These are phyloP conservation scores for Gephyroberyx darwinii DNA, from an alignment of 2,797 vertebrate genomes.

Conservation along the genomic window DNA sequence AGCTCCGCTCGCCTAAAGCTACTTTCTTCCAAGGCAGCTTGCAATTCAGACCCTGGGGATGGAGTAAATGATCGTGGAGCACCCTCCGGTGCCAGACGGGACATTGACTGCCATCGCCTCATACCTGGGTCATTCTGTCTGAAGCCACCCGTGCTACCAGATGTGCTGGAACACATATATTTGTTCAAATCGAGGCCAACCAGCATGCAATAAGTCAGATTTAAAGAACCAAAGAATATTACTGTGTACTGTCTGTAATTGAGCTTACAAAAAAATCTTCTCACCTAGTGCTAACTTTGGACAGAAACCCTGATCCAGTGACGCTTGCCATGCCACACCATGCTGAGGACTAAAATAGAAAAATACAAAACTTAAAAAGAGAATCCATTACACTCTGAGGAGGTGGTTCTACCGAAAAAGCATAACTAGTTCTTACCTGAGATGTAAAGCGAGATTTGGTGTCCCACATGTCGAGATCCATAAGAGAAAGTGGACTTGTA, in stretches of 20 bases:
- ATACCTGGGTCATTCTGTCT: conserved; percentile 60
- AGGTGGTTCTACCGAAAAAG: not conserved
- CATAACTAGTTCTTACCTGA: conserved; percentile 65
- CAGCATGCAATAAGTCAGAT: not conserved
- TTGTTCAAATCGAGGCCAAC: not conserved
- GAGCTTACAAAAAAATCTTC: not conserved
- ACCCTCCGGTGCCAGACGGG: conserved; percentile 59
- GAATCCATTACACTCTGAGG: not conserved
- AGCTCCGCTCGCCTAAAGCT: conserved; percentile 56
- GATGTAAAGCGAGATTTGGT: conserved; percentile 63
- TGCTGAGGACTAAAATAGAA: conserved; percentile 69
- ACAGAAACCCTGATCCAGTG: conserved; percentile 65
- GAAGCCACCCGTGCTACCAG: conserved; percentile 45
- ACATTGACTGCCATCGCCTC: conserved; percentile 76
- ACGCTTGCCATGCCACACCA: conserved; percentile 68
- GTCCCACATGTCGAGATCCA: conserved; percentile 77
- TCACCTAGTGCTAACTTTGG: conserved; percentile 72
- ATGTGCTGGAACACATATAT: conserved; percentile 51
- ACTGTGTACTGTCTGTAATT: not conserved
- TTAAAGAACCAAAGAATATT: not conserved
- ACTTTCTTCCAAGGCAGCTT: conserved; percentile 56
- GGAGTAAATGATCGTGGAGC: conserved; percentile 39
- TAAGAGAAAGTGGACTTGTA: conserved; percentile 60
- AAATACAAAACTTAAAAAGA: not conserved
- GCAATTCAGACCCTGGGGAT: conserved; percentile 55